A percentile compares a stretch with the other conserved stretches of the same genome.
Evolutionary conservation across 2,797 vertebrate species (phyloP).

Genomic region (Chloroceryle inda): DNA sequence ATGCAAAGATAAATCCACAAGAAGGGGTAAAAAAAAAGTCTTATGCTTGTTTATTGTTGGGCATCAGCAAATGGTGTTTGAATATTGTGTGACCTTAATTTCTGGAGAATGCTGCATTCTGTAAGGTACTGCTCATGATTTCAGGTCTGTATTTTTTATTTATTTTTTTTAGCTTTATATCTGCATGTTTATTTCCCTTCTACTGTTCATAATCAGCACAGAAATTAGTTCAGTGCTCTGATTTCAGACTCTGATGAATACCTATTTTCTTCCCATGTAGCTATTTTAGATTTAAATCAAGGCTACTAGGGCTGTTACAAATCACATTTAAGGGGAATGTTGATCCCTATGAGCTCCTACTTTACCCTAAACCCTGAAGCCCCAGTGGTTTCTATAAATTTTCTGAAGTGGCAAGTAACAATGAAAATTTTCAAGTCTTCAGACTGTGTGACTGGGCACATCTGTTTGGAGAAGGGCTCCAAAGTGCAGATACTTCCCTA

Average conservation of each 20-base stretch:
- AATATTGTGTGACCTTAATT: not conserved
- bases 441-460: not conserved
- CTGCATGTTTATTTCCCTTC: not conserved
- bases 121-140: not conserved
- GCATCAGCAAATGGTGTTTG: not conserved
- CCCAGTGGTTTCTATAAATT: not conserved
- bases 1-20: not conserved
- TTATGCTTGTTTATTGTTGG: not conserved
- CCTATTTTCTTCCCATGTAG: accelerated
- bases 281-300: not conserved
- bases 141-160: not conserved
- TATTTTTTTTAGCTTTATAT: not conserved
- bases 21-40: not conserved
- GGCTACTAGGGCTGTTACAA: not conserved
- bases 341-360: not conserved
- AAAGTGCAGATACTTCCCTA: not conserved
- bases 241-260: not conserved
- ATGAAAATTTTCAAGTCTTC: not conserved
- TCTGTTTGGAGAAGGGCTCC: not conserved
- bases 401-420: not conserved
- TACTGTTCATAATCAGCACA: not conserved
- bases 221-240: not conserved
- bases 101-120: not conserved
- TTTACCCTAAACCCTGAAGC: not conserved
- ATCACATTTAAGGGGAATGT: not conserved